phyloP scores from a whole-genome alignment of 2,113 vertebrate genomes.

The Peucedramus taeniatus region DNA sequence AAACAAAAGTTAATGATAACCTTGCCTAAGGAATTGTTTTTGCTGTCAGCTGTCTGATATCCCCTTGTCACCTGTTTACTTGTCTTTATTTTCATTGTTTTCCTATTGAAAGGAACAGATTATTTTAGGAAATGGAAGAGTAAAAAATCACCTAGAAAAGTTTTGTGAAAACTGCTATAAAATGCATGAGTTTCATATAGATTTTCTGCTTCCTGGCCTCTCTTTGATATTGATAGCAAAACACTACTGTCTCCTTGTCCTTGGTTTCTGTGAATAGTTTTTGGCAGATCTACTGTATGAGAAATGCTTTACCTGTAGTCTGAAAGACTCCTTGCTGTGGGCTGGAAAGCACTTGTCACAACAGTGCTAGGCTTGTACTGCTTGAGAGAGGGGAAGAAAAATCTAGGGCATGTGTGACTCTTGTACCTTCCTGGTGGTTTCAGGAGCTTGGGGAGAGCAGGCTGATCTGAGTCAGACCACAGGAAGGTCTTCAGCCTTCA shows the following conservation, averaged over 20 bases:
- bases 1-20: background rate
- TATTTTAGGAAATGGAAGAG: background rate
- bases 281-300: background rate
- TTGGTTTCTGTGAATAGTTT: background rate
- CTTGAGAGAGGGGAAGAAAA: background rate
- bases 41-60: background rate
- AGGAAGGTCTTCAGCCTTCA: background rate
- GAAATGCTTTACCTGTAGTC: background rate
- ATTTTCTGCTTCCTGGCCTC: background rate
- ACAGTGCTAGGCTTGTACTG: background rate
- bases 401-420: accelerated
- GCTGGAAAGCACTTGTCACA: background rate
- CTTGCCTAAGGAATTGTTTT: background rate
- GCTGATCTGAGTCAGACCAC: background rate
- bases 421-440: background rate
- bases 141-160: background rate
- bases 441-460: background rate
- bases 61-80: background rate
- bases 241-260: background rate
- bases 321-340: background rate
- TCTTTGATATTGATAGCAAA: background rate
- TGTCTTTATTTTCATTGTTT: background rate
- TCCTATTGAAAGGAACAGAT: background rate
- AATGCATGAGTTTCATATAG: background rate
- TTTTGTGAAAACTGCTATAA: background rate